These are phyloP conservation scores for Drosophila tanythrix DNA, from an alignment of 2,888 invertebrate genomes.

Conservation along the genomic window DNA sequence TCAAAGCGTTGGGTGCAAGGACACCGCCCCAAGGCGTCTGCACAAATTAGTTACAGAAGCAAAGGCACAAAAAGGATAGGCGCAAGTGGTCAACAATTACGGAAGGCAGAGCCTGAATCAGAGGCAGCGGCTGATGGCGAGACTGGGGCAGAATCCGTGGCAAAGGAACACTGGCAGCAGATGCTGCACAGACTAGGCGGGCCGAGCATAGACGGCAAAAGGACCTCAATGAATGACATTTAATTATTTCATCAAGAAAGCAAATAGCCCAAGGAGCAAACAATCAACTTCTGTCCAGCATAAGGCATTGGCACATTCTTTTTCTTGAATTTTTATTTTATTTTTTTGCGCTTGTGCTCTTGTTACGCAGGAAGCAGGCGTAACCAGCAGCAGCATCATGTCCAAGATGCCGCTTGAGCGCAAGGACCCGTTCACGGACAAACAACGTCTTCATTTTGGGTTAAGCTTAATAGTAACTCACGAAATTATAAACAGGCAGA, in stretches of 20 bases:
- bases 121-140: background rate
- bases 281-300: constrained; percentile 68
- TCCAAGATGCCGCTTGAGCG: constrained; percentile 15
- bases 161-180: constrained; percentile 35
- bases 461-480: constrained; percentile 15
- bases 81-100: constrained; percentile 78
- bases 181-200: constrained; percentile 18
- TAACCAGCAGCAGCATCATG: constrained; percentile 22
- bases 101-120: constrained; percentile 12
- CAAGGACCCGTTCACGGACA: constrained; percentile 10
- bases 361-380: constrained; percentile 22
- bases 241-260: constrained; percentile 81
- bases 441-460: constrained; percentile 28
- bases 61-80: constrained; percentile 62
- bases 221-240: constrained; percentile 77
- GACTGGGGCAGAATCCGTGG: background rate
- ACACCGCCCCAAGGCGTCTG: constrained; percentile 61
- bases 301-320: constrained; percentile 60
- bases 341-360: background rate
- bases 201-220: constrained; percentile 42
- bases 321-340: constrained; percentile 23
- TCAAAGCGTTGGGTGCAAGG: constrained; percentile 49
- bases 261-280: constrained; percentile 76
- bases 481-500: constrained; percentile 12
- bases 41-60: constrained; percentile 70